These are phyloP conservation scores for Stigmatopora nigra DNA, from an alignment of 2,113 vertebrate genomes.

Conservation along the genomic window DNA sequence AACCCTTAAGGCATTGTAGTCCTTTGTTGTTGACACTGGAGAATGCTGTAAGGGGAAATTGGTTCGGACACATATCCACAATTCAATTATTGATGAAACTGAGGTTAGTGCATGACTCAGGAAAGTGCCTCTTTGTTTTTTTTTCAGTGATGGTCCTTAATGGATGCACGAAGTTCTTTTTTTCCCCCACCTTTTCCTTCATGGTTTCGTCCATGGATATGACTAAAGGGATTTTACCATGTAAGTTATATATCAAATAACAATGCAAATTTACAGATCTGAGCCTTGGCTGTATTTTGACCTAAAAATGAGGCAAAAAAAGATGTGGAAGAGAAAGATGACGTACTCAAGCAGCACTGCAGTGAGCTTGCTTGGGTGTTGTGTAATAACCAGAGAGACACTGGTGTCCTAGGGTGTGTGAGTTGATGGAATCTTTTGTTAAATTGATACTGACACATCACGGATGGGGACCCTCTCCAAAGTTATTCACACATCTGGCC, in stretches of 20 bases:
- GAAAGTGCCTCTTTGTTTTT: constrained; percentile 12
- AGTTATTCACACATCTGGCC: constrained; percentile 15
- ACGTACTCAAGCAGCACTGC: constrained; percentile 28
- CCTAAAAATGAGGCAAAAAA: constrained; percentile 25
- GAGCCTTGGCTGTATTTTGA: constrained; percentile 19
- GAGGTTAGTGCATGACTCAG: constrained; percentile 28
- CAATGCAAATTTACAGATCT: background rate
- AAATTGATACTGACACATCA: constrained; percentile 39
- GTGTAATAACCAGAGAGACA: constrained; percentile 14
- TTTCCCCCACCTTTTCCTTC: constrained; percentile 10
- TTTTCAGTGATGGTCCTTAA: constrained; percentile 11
- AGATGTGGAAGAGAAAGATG: constrained; percentile 14
- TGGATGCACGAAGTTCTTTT: background rate
- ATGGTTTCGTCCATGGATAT: constrained; percentile 7
- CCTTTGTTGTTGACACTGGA: constrained; percentile 8
- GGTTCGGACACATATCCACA: constrained; percentile 10
- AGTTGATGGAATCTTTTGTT: constrained; percentile 27
- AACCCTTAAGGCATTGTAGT: constrained; percentile 8
- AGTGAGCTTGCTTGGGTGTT: background rate
- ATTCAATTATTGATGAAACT: constrained; percentile 31
- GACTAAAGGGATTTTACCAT: constrained; percentile 16
- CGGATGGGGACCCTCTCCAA: constrained; percentile 13
- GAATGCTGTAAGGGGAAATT: constrained; percentile 10
- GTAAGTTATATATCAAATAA: background rate
- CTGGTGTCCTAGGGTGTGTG: background rate